phyloP scores from a whole-genome alignment of 2,797 vertebrate genomes.

The Nyctalus aviator region DNA sequence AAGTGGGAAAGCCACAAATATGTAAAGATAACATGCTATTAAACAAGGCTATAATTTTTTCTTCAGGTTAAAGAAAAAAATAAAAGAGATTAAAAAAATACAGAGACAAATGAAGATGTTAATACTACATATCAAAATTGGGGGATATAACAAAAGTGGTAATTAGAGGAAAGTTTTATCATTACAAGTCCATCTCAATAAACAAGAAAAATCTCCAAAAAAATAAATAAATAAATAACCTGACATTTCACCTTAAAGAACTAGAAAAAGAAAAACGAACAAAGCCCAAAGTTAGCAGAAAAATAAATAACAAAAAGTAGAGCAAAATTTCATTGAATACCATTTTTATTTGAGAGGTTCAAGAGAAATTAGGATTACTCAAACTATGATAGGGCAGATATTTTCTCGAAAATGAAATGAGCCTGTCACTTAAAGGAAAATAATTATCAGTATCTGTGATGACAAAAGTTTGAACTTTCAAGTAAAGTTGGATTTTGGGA shows the following conservation, averaged over 20 bases:
- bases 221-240: background rate
- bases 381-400: background rate
- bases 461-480: conserved; percentile 29
- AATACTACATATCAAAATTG: background rate
- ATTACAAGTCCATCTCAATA: background rate
- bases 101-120: background rate
- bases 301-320: background rate
- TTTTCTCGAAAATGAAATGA: conserved; percentile 32
- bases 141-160: background rate
- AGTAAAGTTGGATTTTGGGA: background rate
- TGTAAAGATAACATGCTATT: background rate
- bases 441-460: background rate
- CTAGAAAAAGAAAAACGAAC: background rate
- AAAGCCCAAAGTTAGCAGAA: background rate
- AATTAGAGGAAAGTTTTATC: background rate
- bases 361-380: background rate
- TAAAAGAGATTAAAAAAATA: background rate
- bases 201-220: background rate
- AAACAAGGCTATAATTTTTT: background rate
- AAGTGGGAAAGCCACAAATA: background rate
- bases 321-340: background rate
- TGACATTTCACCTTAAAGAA: background rate
- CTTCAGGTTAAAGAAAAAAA: background rate
- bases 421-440: conserved; percentile 13
- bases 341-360: background rate